Conservation (phyloP, 2,113 vertebrate genomes). For the Sylvietta virens region DNA sequence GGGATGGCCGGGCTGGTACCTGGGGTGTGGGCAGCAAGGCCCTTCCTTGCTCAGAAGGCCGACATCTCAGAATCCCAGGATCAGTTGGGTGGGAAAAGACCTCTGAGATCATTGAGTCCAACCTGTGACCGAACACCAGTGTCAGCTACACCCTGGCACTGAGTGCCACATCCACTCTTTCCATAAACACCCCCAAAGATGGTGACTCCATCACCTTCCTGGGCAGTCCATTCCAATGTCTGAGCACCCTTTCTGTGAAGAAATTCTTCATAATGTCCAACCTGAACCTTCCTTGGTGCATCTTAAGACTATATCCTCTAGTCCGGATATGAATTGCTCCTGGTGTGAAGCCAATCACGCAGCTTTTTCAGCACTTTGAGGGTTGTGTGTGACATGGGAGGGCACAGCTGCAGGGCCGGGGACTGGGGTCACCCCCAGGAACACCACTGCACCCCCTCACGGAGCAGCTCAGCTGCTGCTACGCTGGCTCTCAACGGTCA, state of each 20-base stretch:
- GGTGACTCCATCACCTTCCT: neutral
- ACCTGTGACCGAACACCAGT: no score
- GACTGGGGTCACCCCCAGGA: rapidly evolving
- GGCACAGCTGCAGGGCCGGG: rapidly evolving
- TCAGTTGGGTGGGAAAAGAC: neutral
- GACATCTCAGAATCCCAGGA: neutral
- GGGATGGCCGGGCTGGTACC: rapidly evolving
- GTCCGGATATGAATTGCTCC: rapidly evolving
- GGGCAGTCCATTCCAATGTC: neutral
- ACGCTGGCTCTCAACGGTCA: neutral
- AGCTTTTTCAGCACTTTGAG: no score
- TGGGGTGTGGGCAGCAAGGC: neutral
- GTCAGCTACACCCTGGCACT: neutral
- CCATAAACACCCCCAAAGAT: neutral
- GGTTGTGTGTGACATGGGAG: rapidly evolving
- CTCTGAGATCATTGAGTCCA: neutral
- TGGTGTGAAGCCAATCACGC: no score
- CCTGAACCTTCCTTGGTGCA: neutral
- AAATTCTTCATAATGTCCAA: neutral
- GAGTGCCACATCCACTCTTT: neutral
- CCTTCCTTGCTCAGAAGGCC: neutral
- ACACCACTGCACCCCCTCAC: rapidly evolving
- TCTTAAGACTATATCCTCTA: neutral
- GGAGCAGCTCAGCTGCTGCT: neutral
- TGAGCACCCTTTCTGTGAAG: neutral